A percentile compares a stretch with the other conserved stretches of the same genome.
Evolutionary conservation across 1,140 invertebrate species (phyloP).

Genomic region (Prorops nasuta): DNA sequence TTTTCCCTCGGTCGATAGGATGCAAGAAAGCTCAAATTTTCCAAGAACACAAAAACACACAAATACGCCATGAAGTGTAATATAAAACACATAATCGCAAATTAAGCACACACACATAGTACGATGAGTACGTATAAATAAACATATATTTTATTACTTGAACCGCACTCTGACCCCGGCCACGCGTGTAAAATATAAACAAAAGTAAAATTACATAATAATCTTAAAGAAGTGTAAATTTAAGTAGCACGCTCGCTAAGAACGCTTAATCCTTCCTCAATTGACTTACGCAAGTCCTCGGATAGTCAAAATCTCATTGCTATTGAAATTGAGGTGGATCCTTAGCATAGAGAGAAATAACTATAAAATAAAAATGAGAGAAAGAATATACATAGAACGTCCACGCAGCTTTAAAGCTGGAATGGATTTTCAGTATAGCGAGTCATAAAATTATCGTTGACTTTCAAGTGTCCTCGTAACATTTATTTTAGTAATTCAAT

Average conservation of each 20-base stretch:
- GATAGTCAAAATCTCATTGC: conserved; percentile 3
- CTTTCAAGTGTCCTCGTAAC: no score
- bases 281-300: conserved; percentile 2
- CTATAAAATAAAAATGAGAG: background rate
- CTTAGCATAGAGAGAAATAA: background rate
- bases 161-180: conserved; percentile 38
- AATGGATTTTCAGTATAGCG: no score
- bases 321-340: background rate
- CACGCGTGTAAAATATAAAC: conserved; percentile 26
- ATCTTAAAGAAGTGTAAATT: conserved; percentile 21
- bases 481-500: no score
- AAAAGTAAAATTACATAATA: conserved; percentile 22
- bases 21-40: conserved; percentile 32
- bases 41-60: conserved; percentile 4
- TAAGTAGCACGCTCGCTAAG: conserved; percentile 31
- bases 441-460: no score
- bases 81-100: no score
- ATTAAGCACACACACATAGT: conserved; percentile 1
- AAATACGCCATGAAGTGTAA: no score
- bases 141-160: conserved; percentile 47
- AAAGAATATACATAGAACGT: background rate
- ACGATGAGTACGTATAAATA: conserved; percentile 17
- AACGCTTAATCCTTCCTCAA: conserved; percentile 34
- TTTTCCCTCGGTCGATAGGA: conserved; percentile 25
- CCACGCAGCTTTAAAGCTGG: no score